Percentiles rank a stretch among this genome's conserved stretches.
phyloP scores from a whole-genome alignment of 2,797 vertebrate genomes.

The Gadopsis bispinosus region DNA sequence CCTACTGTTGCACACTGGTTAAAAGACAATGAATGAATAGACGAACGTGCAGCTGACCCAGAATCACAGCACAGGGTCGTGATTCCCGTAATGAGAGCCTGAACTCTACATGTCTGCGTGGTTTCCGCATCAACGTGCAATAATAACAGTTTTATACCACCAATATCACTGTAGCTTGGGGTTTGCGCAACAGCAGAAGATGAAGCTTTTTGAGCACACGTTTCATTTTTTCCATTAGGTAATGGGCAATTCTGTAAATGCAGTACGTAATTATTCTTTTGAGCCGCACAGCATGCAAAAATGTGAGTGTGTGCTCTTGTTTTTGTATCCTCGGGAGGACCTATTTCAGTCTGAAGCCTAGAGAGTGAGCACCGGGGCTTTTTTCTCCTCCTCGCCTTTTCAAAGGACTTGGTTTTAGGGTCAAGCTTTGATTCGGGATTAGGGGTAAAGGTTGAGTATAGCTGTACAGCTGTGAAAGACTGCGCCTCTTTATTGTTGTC shows the following conservation, averaged over 20 bases:
- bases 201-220: not conserved
- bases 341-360: not conserved
- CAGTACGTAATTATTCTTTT: conserved; percentile 8
- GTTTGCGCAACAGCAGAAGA: conserved; percentile 40
- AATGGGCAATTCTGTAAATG: conserved; percentile 12
- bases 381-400: not conserved
- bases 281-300: not conserved
- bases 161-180: conserved; percentile 31
- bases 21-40: not conserved
- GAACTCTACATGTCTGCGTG: not conserved
- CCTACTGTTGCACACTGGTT: not conserved
- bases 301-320: not conserved
- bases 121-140: conserved; percentile 23
- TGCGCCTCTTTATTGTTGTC: not conserved
- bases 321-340: not conserved
- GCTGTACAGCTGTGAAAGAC: not conserved
- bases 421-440: not conserved
- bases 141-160: conserved; percentile 27
- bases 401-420: not conserved
- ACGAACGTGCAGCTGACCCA: not conserved
- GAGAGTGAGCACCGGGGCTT: not conserved
- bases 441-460: not conserved
- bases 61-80: not conserved
- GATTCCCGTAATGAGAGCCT: not conserved
- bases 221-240: conserved; percentile 61